Conservation (phyloP, 1,140 invertebrate genomes). For the Proctacanthus coquilletti region DNA sequence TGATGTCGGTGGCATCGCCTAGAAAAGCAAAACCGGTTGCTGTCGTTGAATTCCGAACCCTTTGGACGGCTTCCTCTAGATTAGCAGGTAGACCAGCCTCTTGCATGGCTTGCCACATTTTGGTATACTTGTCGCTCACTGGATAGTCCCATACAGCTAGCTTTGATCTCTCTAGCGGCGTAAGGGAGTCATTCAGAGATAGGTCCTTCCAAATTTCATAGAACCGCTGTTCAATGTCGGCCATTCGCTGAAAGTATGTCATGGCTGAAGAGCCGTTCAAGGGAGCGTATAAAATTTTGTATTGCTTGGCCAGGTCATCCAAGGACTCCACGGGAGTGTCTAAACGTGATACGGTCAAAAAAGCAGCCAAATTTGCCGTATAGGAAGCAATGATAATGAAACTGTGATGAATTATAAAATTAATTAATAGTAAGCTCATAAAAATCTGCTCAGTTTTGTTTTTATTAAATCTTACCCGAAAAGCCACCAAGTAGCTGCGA, state of each 20-base stretch:
- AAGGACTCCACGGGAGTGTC: slow-evolving; percentile 85
- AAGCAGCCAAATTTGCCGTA: slow-evolving; percentile 91
- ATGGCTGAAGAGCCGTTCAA: slow-evolving; percentile 61
- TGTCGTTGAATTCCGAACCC: slow-evolving; percentile 57
- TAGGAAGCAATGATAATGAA: slow-evolving; percentile 98
- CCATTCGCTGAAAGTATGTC: slow-evolving; percentile 92
- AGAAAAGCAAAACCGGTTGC: slow-evolving; percentile 81
- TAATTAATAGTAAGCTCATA: slow-evolving; percentile 5
- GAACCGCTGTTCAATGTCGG: slow-evolving; percentile 84
- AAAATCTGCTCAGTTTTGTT: not conserved
- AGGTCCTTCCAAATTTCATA: slow-evolving; percentile 98
- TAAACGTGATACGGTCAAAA: slow-evolving; percentile 80
- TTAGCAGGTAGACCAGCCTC: slow-evolving; percentile 66
- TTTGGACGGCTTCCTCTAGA: slow-evolving; percentile 58
- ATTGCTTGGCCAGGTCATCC: slow-evolving; percentile 86
- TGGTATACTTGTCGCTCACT: slow-evolving; percentile 94
- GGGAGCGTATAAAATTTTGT: slow-evolving; percentile 89
- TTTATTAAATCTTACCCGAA: slow-evolving; percentile 46
- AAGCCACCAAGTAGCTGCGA: slow-evolving; percentile 95
- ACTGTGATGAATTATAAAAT: slow-evolving; percentile 9
- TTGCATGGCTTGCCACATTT: slow-evolving; percentile 96
- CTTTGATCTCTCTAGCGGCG: slow-evolving; percentile 76
- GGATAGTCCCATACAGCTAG: slow-evolving; percentile 98
- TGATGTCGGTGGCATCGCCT: slow-evolving; percentile 85
- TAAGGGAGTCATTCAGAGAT: slow-evolving; percentile 84